Evolutionary conservation across 2,113 vertebrate species (phyloP).

Genomic region (Sceloporus undulatus): DNA sequence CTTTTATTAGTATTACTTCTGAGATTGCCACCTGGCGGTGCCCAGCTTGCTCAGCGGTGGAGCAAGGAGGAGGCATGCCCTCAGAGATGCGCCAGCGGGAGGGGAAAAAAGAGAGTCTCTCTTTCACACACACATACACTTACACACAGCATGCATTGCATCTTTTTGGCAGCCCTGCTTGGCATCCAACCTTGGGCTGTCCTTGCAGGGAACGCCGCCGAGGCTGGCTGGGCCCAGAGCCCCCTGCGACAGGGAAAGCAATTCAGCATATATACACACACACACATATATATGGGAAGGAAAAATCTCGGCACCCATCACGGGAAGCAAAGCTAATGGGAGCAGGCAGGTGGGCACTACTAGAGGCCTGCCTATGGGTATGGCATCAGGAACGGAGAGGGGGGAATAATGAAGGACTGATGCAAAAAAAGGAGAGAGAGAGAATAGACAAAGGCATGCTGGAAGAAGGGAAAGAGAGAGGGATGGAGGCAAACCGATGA

Average conservation of each 20-base stretch:
- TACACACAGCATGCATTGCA: neutral
- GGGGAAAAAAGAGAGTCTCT: too few species aligned
- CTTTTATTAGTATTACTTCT: neutral
- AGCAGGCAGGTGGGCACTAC: slow-evolving; percentile 1
- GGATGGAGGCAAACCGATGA: slow-evolving; percentile 7
- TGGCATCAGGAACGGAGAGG: neutral
- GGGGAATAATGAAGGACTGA: neutral
- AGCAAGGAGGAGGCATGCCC: neutral
- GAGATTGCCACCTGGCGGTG: neutral
- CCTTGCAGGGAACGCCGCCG: slow-evolving; percentile 29
- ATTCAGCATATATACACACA: neutral
- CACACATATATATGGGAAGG: neutral
- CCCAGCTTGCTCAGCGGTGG: neutral
- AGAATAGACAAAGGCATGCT: neutral
- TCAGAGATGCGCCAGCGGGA: neutral
- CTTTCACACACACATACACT: neutral
- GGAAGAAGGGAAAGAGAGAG: slow-evolving; percentile 20
- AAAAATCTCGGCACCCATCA: neutral
- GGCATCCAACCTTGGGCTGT: slow-evolving; percentile 23
- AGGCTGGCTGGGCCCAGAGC: slow-evolving; percentile 1
- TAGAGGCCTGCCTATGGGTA: neutral
- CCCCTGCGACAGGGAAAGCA: slow-evolving; percentile 1
- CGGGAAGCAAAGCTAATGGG: neutral
- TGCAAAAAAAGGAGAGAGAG: neutral
- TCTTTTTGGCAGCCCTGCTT: neutral